These are phyloP conservation scores for Gila orcuttii DNA, from an alignment of 2,113 vertebrate genomes.

Conservation along the genomic window DNA sequence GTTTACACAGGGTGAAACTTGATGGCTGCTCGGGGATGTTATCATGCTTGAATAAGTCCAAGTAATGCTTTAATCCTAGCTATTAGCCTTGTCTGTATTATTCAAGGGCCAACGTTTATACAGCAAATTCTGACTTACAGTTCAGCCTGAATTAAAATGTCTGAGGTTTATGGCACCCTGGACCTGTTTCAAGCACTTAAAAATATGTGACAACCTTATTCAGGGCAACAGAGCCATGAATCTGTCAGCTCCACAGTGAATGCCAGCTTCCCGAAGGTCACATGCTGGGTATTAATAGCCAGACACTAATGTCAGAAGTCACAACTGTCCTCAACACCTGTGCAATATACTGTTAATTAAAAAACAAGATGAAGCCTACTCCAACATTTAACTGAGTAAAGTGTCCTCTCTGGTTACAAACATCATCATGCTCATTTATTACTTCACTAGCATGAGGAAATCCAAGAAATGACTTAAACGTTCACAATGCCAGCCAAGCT, in stretches of 20 bases:
- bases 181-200: conserved; percentile 66
- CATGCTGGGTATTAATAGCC: conserved; percentile 65
- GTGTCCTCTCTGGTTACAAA: conserved; percentile 52
- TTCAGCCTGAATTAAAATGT: conserved; percentile 67
- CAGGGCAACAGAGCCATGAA: conserved; percentile 62
- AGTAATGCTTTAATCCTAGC: conserved; percentile 55
- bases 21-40: conserved; percentile 46
- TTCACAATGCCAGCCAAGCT: conserved; percentile 4
- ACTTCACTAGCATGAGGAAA: conserved; percentile 13
- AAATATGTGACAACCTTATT: conserved; percentile 68
- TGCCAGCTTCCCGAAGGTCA: conserved; percentile 59
- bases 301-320: conserved; percentile 63
- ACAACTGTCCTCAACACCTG: conserved; percentile 61
- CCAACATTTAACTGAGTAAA: conserved; percentile 49
- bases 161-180: conserved; percentile 67
- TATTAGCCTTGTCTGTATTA: conserved; percentile 61
- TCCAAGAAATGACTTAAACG: conserved; percentile 46
- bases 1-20: conserved; percentile 51
- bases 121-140: conserved; percentile 68
- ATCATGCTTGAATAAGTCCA: conserved; percentile 48
- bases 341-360: conserved; percentile 61
- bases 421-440: conserved; percentile 49
- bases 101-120: conserved; percentile 67
- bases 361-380: conserved; percentile 56
- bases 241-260: conserved; percentile 63